Percentiles rank a stretch among this genome's conserved stretches.
phyloP scores from a whole-genome alignment of 2,888 invertebrate genomes.

The Agrotis exclamationis region DNA sequence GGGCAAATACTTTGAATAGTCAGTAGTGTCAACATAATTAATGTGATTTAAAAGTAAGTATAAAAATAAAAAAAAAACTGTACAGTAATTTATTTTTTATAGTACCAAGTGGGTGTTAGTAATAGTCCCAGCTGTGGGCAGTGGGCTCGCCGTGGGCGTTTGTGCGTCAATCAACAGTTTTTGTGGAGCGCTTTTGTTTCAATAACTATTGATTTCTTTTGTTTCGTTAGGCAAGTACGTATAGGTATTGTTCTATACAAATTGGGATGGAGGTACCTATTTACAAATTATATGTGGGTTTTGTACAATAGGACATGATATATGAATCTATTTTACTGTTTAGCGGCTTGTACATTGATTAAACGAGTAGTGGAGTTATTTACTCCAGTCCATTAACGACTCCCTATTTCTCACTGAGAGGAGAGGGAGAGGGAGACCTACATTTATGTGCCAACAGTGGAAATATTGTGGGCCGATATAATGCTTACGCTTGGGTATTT shows the following conservation, averaged over 20 bases:
- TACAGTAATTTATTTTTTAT: neutral
- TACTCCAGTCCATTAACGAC: no score
- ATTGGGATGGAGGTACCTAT: slow-evolving; percentile 1
- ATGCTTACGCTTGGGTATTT: no score
- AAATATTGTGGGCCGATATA: no score
- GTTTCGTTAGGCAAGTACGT: slow-evolving; percentile 36
- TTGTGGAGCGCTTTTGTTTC: slow-evolving; percentile 59
- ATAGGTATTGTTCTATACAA: slow-evolving; percentile 20
- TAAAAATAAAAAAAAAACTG: no score
- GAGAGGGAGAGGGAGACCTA: no score
- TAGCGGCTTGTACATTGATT: neutral
- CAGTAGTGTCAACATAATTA: no score
- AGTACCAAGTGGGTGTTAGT: slow-evolving; percentile 20
- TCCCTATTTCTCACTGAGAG: no score
- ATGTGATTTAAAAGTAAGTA: no score
- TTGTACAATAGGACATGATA: neutral
- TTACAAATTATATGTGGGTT: slow-evolving; percentile 27
- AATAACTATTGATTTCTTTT: slow-evolving; percentile 59
- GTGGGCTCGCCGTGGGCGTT: slow-evolving; percentile 46
- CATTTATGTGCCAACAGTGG: no score
- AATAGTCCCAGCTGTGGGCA: slow-evolving; percentile 26
- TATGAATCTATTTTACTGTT: slow-evolving; percentile 11
- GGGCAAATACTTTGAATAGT: no score
- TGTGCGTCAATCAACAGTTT: slow-evolving; percentile 55
- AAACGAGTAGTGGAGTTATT: neutral